A percentile compares a stretch with the other conserved stretches of the same genome.
phyloP scores from a whole-genome alignment of 2,888 invertebrate species.

The Agrilus cyanescens region DNA sequence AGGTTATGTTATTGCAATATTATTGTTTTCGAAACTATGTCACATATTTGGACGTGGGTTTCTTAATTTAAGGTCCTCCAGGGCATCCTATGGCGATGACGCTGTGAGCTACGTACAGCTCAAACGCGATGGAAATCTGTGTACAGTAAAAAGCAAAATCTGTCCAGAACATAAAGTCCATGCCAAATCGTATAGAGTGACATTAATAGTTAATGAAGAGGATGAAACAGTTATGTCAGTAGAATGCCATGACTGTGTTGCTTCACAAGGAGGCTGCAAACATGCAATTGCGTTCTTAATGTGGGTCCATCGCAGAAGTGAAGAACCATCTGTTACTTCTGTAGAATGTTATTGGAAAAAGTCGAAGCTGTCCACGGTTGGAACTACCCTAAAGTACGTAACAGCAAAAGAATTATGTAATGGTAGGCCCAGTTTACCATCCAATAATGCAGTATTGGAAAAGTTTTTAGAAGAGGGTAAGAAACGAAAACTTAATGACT shows the following conservation, averaged over 20 bases:
- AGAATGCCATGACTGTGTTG: conserved; percentile 9
- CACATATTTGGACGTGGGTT: no score
- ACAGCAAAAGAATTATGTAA: no score
- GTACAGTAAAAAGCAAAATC: conserved; percentile 4
- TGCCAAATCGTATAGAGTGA: conserved; percentile 4
- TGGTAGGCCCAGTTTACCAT: no score
- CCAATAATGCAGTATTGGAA: no score
- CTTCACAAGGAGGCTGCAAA: conserved; percentile 8
- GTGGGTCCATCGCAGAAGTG: conserved; percentile 8
- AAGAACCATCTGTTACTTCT: conserved; percentile 5
- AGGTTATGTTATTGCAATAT: no score
- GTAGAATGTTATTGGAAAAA: conserved; percentile 6
- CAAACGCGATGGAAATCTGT: conserved; percentile 1
- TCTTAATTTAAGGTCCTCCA: neutral
- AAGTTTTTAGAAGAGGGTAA: no score
- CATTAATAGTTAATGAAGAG: conserved; percentile 5
- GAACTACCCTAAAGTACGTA: no score
- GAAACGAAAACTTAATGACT: no score
- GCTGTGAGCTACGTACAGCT: conserved; percentile 9
- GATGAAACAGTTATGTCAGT: conserved; percentile 1
- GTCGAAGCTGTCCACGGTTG: neutral
- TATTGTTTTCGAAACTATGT: no score
- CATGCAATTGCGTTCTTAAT: conserved; percentile 5
- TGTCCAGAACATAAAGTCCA: conserved; percentile 8
- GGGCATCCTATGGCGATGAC: conserved; percentile 11